Evolutionary conservation across 1,140 invertebrate species (phyloP).

Genomic region (Meteorus sp.): DNA sequence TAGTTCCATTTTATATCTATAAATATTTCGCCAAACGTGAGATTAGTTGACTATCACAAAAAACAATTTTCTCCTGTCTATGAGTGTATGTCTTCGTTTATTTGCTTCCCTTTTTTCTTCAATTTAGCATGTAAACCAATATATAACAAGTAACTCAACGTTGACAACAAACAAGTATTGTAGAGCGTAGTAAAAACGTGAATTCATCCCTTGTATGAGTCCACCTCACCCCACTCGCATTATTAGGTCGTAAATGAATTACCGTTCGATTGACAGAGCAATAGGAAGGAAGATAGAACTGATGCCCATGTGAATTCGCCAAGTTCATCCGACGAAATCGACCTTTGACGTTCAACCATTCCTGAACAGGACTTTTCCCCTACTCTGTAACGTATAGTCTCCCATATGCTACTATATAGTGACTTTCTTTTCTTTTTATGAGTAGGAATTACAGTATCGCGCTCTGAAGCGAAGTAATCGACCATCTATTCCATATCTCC

Average conservation of each 20-base stretch:
- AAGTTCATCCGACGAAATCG: constrained; percentile 41
- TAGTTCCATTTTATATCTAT: constrained; percentile 5
- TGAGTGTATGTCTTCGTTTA: no score
- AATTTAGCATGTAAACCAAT: no score
- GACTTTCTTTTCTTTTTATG: constrained; percentile 7
- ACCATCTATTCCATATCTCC: background rate
- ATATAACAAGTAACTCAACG: no score
- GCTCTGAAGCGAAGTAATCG: constrained; percentile 7
- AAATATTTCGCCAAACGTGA: no score
- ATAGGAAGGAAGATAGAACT: constrained; percentile 27
- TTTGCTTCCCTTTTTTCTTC: no score
- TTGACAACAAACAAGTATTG: no score
- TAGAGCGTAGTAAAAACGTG: no score
- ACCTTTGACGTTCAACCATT: constrained; percentile 51
- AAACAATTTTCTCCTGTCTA: no score
- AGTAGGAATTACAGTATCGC: constrained; percentile 7
- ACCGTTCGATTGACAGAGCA: constrained; percentile 55
- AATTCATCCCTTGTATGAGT: constrained; percentile 29
- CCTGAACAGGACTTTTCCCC: constrained; percentile 20
- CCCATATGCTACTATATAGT: constrained; percentile 29
- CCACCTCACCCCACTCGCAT: constrained; percentile 42
- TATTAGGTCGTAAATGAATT: constrained; percentile 61
- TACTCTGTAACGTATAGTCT: constrained; percentile 17
- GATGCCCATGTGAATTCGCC: constrained; percentile 36
- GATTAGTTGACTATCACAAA: no score